These are phyloP conservation scores for Notospermus geniculatus DNA, from an alignment of 1,140 invertebrate genomes.

Conservation along the genomic window DNA sequence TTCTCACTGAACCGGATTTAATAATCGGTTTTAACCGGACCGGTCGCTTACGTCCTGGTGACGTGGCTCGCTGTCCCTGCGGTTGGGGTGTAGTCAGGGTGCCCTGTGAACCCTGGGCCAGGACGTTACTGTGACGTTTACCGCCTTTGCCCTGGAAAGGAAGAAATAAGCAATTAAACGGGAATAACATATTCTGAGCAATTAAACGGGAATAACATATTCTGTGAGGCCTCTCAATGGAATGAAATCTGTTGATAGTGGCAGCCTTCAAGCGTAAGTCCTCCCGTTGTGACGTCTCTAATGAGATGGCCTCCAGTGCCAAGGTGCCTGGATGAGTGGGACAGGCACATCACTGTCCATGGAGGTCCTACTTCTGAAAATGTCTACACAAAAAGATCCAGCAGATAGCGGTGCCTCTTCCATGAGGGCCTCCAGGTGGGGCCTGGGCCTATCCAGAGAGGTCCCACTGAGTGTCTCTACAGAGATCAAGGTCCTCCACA, in stretches of 20 bases:
- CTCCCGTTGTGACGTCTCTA: no score
- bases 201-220: background rate
- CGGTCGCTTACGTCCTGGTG: background rate
- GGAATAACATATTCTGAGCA: background rate
- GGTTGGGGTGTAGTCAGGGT: background rate
- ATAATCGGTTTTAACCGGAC: slow-evolving; percentile 7
- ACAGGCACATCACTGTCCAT: no score
- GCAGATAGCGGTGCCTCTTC: no score
- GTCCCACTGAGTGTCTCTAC: no score
- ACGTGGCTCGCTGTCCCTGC: background rate
- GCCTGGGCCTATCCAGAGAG: no score
- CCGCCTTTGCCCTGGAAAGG: background rate
- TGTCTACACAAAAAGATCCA: no score
- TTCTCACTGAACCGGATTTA: background rate
- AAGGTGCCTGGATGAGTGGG: no score
- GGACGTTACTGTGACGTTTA: background rate
- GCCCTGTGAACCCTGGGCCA: background rate
- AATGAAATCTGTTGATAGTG: background rate
- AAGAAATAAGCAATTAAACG: background rate
- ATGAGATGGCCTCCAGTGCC: no score
- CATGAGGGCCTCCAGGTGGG: no score
- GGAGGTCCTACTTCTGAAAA: no score
- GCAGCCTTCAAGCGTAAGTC: no score
- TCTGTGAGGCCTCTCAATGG: background rate
- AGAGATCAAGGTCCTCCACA: no score